Evolutionary conservation across 1,140 invertebrate genomes (phyloP).

Genomic region (Meloidogyne exigua): DNA sequence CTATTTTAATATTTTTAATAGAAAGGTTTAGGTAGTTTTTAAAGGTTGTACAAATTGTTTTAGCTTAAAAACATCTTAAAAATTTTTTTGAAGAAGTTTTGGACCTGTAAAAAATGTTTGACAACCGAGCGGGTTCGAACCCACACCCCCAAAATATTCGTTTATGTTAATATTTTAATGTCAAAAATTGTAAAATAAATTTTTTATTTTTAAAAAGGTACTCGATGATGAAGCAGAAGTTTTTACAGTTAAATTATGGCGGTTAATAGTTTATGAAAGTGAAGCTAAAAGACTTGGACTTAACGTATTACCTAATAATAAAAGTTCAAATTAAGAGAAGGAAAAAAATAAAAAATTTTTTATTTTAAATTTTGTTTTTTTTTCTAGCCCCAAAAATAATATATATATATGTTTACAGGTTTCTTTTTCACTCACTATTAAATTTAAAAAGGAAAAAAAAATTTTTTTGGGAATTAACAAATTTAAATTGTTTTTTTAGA

Average conservation of each 20-base stretch:
- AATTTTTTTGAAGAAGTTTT: too few relatives aligned
- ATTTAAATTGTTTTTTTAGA: too few relatives aligned
- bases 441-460: background rate
- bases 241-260: slow-evolving; percentile 99
- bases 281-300: slow-evolving; percentile 82
- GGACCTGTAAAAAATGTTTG: too few relatives aligned
- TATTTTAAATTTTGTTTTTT: background rate
- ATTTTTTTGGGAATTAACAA: too few relatives aligned
- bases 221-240: slow-evolving; percentile 98
- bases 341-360: background rate
- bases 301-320: slow-evolving; percentile 16
- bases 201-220: slow-evolving; percentile 70
- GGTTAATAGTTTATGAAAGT: slow-evolving; percentile 95
- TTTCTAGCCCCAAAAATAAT: background rate
- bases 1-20: too few relatives aligned
- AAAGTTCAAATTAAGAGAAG: background rate
- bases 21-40: too few relatives aligned
- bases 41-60: too few relatives aligned
- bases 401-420: background rate
- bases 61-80: too few relatives aligned
- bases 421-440: slow-evolving; percentile 3
- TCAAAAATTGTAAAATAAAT: background rate
- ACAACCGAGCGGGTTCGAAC: too few relatives aligned
- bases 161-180: background rate
- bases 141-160: background rate